Conservation (phyloP, 2,113 vertebrate genomes). For the Atherinomorus stipes region DNA sequence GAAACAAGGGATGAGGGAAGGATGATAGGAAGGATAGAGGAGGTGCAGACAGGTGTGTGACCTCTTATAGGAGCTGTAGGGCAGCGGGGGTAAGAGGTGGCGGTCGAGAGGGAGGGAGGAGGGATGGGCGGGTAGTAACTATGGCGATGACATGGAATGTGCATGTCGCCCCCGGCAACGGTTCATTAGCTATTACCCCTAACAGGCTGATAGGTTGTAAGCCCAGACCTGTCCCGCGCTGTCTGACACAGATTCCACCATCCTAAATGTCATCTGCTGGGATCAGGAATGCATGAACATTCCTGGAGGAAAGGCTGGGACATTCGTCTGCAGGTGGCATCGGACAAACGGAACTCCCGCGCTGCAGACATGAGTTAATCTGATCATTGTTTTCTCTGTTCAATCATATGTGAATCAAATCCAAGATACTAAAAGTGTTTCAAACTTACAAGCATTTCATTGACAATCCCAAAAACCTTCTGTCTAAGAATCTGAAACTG, state of each 20-base stretch:
- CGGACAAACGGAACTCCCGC: too few relatives aligned
- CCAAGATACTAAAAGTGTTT: background rate
- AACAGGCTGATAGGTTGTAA: constrained; percentile 54
- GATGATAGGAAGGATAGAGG: constrained; percentile 22
- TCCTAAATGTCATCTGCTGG: constrained; percentile 52
- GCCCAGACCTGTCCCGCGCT: constrained; percentile 63
- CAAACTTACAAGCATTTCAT: background rate
- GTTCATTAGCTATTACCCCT: constrained; percentile 65
- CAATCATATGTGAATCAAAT: background rate
- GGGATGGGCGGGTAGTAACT: constrained; percentile 43
- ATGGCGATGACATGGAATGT: constrained; percentile 74
- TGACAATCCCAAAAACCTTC: background rate
- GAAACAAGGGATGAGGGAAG: background rate
- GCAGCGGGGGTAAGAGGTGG: constrained; percentile 12
- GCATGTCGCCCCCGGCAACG: constrained; percentile 60
- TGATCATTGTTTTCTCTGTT: background rate
- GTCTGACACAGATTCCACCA: constrained; percentile 53
- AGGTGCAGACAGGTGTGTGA: constrained; percentile 76
- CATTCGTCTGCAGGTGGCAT: background rate
- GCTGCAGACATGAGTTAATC: too few relatives aligned
- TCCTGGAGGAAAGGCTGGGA: constrained; percentile 16
- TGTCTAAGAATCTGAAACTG: background rate
- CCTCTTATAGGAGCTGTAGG: constrained; percentile 49
- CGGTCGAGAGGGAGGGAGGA: background rate
- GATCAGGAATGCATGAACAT: constrained; percentile 48